Evolutionary conservation across 1,140 invertebrate genomes (phyloP), one percentile per base, ranked within the genome.

Genomic region (Drosophila ambigua): DNA sequence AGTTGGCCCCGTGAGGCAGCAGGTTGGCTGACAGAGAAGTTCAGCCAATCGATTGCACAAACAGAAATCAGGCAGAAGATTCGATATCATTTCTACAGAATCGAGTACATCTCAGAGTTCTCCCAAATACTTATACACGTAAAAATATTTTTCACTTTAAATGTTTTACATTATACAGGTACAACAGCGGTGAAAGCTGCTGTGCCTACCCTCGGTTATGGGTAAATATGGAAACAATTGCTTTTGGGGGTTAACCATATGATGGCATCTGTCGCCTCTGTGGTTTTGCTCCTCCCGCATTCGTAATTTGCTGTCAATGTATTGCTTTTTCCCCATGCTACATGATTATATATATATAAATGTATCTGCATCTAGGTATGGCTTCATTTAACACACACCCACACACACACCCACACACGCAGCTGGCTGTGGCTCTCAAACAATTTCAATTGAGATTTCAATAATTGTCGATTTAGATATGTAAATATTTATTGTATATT

Each of bases 391-490:
- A 51, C 50, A 24, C n/a, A 6, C 24, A 23, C 28, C 23, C 28
- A 45, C 26, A 51, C 50, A 24, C n/a, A 6, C 24, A 23, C 28
- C 23, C 28, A 45, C 26, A 39, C 55, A 45, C 15, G 50, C 45
- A 55, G 8, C 31, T 9, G 9, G 31, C 31, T 35, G 35, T 39
- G 69, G 45, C 75, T 72, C 48, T 67, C 79, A 82, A 83, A 87
- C 83, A 88, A 79, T 88, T 88, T 77, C 83, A 88, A 88, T 88
- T 88, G 83, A 88, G 83, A 88, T 88, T 88, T 88, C 83, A 88
- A 88, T 88, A 88, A 88, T 88, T 88, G 83, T 88, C 83, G 83
- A 88, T 88, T 88, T 88, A 83, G 83, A 88, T 88, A 88, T 88
- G 83, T 77, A 88, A 88, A 88, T 88, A 88, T 88, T 88, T 79